Evolutionary conservation across 2,888 invertebrate genomes (phyloP).

Genomic region (Stenchaetothrips biformis): DNA sequence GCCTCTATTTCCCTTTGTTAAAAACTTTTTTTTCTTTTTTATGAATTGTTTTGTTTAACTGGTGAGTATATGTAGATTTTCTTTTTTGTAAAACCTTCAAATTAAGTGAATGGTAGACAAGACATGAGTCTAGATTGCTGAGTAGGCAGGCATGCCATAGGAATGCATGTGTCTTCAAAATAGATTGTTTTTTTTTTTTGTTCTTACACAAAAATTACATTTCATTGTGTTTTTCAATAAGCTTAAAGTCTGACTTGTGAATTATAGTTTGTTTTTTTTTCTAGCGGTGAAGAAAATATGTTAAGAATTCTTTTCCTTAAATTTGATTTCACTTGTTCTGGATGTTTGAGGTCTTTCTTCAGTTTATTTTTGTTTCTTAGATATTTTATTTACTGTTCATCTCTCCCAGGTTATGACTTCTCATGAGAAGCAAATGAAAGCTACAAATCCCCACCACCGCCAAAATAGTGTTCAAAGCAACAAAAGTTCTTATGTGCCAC

Average conservation of each 20-base stretch:
- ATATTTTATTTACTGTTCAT: background rate
- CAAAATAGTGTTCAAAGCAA: slow-evolving; percentile 25
- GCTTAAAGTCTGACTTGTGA: background rate
- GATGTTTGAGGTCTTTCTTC: background rate
- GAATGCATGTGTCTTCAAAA: no score
- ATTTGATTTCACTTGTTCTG: no score
- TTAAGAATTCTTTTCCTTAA: no score
- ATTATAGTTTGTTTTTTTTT: background rate
- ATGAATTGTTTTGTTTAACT: background rate
- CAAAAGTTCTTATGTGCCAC: slow-evolving; percentile 18
- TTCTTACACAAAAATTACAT: background rate
- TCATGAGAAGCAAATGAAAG: slow-evolving; percentile 21
- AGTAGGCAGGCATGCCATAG: background rate
- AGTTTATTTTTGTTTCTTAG: slow-evolving; percentile 1
- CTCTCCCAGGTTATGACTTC: slow-evolving; percentile 20
- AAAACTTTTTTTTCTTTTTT: background rate
- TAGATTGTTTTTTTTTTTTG: background rate
- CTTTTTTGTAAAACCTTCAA: background rate
- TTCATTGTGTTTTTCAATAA: background rate
- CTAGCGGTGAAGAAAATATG: background rate
- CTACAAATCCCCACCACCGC: slow-evolving; percentile 10
- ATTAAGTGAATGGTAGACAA: background rate
- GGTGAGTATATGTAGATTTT: background rate
- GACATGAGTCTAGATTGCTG: background rate
- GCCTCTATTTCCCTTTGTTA: background rate